Evolutionary conservation across 1,140 invertebrate species (phyloP), one percentile per base, ranked within the genome.

Genomic region (Ceratoteleas bidentatus): DNA sequence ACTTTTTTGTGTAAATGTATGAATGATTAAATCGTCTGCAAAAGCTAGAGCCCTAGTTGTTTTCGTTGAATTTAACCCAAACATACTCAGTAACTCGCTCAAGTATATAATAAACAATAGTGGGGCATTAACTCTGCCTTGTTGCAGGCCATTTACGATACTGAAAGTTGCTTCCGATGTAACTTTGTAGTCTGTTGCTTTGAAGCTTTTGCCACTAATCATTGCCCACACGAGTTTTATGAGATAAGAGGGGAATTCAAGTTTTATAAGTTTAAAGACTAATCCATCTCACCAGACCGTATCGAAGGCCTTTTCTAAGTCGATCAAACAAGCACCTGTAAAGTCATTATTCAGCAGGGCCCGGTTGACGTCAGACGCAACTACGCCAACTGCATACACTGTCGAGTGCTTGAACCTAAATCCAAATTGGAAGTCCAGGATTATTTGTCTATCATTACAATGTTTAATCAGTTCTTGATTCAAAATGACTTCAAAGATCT

Each of bases 401-500:
- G 82, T 84, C 0, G 82, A 84, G 14, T 77, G 77, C 2, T 50
- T 54, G 6, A 34, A 6, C 52, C 40, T 56, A n/a, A 81, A 84
- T 0, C 78, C 77, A 14, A 77, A 81, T 40, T 81, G 73, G 0
- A 49, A 14, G 10, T 82, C 33, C 5, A 85, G 66, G 1, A 89
- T 82, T 3, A 85, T 65, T 7, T 83, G 58, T 4, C 73, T 82
- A 43, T 83, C 34, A 2, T 75, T 13, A 33, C 66, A 77, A 38
- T 45, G 33, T 36, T 33, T 40, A 1, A 3, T 43, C 0, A 80
- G 7, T 9, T n/a, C 0, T 14, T 52, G 9, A 7, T 57, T 57
- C 14, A 57, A n/a, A 0, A 60, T 45, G n/a, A 65, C 38, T 61
- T 81, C 60, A 36, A 75, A 75, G 0, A 88, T 38, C 81, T 89